Evolutionary conservation across 2,113 vertebrate species (phyloP), one percentile per base, ranked within the genome.

Genomic region (Sinocyclocheilus rhinocerous): DNA sequence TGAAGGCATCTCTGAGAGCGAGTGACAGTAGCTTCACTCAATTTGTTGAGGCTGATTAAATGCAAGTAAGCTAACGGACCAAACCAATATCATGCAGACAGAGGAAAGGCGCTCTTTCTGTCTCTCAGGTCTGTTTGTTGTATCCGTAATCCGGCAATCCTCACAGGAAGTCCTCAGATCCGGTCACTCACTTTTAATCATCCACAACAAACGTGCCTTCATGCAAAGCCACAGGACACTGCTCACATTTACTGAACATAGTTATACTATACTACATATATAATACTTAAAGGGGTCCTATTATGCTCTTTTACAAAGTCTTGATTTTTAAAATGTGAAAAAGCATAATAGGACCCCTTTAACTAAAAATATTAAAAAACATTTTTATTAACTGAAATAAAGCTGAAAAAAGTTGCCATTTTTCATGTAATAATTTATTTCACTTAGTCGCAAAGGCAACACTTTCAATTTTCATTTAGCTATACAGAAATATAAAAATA

Each of bases 21-120:
- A 55, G 70, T 63, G 80, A 18, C 63, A 70, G 80, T 8, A 50
- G 80, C 63, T 82, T 77, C 57, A 80, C 76, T 80, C 81, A 75
- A 76, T 86, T 88, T 76, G 13, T 50, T 61, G 42, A 86, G 33
- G 73, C 16, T 86, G 76, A 85, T 55, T 36, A 76, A 83, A 83
- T 26, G 76, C 12, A 72, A 70, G 76, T 10, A 76, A 76, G 79
- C 63, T 22, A 33, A 50, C 29, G 39, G 76, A 84, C 29, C 20
- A 86, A 85, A 80, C 24, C 18, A 20, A 78, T 70, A 72, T 59
- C 70, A 55, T 16, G 29, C 61, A 36, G 22, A n/a, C 20, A 15
- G 39, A 29, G 1, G 65, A n/a, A 77, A 29, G 13, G 33, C 15
- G 12, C n/a, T 67, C 9, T 48, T 48, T n/a, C 36, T 45, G 36